Conservation (phyloP, 2,888 invertebrate genomes). For the Orchestes rusci region DNA sequence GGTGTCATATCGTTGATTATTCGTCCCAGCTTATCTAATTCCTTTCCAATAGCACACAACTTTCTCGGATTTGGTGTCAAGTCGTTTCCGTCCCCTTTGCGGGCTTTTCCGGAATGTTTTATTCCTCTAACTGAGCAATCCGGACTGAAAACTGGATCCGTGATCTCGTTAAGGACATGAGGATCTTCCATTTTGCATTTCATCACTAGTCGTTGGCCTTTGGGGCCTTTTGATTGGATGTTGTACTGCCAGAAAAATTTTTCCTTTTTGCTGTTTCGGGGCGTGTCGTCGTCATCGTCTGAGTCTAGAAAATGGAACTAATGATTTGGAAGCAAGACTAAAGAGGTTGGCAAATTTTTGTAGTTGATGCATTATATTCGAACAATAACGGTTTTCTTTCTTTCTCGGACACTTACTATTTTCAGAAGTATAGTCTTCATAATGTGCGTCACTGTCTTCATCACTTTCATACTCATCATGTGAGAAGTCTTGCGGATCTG, state of each 20-base stretch:
- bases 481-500: constrained; percentile 70
- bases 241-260: constrained; percentile 98
- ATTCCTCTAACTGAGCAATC: constrained; percentile 84
- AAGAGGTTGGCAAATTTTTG: no score
- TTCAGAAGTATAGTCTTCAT: constrained; percentile 80
- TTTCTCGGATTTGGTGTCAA: constrained; percentile 92
- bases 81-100: constrained; percentile 97
- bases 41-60: constrained; percentile 82
- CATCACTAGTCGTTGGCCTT: constrained; percentile 82
- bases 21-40: constrained; percentile 82
- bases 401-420: no score
- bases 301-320: constrained; percentile 49
- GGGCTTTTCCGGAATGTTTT: constrained; percentile 68
- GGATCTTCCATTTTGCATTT: constrained; percentile 86
- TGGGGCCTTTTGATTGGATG: constrained; percentile 95
- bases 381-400: no score
- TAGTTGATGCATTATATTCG: no score
- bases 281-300: constrained; percentile 57
- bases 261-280: constrained; percentile 57
- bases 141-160: constrained; percentile 95
- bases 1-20: constrained; percentile 95
- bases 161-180: constrained; percentile 81
- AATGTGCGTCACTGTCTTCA: constrained; percentile 79
- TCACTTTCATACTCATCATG: constrained; percentile 75
- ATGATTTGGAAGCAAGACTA: no score